Base-by-base conservation (phyloP, 37 sponge, comb jelly and placozoan genomes). In the Petrosia ficiformis region DNA sequence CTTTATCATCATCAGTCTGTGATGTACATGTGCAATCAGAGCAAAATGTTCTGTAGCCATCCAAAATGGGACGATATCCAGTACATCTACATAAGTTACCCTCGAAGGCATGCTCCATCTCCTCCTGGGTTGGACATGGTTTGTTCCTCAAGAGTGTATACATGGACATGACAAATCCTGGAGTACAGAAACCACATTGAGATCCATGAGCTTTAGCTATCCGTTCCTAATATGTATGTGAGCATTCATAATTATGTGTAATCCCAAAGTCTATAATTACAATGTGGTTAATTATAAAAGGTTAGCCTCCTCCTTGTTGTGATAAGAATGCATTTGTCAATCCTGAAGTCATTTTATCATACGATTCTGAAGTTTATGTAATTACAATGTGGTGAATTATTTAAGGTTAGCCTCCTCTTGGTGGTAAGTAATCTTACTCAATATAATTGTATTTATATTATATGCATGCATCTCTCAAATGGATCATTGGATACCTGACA, bases 61-160 rank as follows among this genome's bases (percentile, higher is more conserved):
- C 91, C 57, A 94, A 32, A 30, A 94, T 94, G 4, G 95, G 85
- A 58, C 95, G 39, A 59, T 94, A 94, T 14, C 95, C 95, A 41
- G 95, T 94, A 58, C 95, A 94, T 2, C 95, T 80, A 65, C 95
- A 94, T 42, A 94, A 57, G 70, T 94, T 94, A 28, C 94, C 96
- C 25, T 95, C 91, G 78, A 91, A 91, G 1, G 85, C 83, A 22
- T 52, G 70, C 59, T 95, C 96, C 32, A 87, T 76, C 52, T 87
- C 82, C 30, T 19, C 59, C 43, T 81, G 65, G 1, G 82, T 69
- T 25, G 88, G 88, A 2, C 11, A n/a, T 22, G 82, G 81, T 21
- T 75, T 82, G 32, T 80, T 76, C 25, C 70, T 39, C 81, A 87
- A 44, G 28, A 87, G 82, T 24, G 80, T 82, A 64, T 82, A 82